Evolutionary conservation across 2,797 vertebrate genomes (phyloP).

Genomic region (Chloroceryle amazona): DNA sequence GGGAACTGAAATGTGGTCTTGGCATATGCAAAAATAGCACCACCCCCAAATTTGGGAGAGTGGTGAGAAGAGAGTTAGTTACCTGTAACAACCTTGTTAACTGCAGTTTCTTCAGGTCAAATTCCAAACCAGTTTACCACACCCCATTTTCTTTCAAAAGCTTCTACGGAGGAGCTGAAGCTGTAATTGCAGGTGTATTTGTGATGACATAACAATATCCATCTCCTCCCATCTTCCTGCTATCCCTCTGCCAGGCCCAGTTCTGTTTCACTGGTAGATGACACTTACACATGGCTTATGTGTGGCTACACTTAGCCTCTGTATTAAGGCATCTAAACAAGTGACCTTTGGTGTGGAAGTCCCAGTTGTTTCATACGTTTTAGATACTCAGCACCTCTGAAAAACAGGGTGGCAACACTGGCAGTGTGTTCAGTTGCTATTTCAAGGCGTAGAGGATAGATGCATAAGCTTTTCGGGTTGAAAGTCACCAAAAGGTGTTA

Average conservation of each 20-base stretch:
- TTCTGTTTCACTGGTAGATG: not conserved
- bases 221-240: not conserved
- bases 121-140: not conserved
- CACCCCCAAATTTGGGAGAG: not conserved
- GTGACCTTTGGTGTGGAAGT: not conserved
- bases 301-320: not conserved
- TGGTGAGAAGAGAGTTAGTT: not conserved
- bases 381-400: not conserved
- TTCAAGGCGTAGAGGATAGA: not conserved
- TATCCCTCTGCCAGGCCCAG: not conserved
- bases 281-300: not conserved
- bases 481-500: not conserved
- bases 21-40: not conserved
- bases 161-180: not conserved
- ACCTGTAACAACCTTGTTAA: not conserved
- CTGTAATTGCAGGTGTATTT: not conserved
- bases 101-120: not conserved
- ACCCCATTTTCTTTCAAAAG: not conserved
- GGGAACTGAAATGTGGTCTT: not conserved
- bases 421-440: not conserved
- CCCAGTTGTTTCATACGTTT: not conserved
- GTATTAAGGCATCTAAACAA: not conserved
- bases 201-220: not conserved
- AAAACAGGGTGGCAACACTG: not conserved
- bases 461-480: not conserved